These are phyloP conservation scores for Spinibarbus caldwelli DNA, from an alignment of 2,797 vertebrate species.

Conservation along the genomic window DNA sequence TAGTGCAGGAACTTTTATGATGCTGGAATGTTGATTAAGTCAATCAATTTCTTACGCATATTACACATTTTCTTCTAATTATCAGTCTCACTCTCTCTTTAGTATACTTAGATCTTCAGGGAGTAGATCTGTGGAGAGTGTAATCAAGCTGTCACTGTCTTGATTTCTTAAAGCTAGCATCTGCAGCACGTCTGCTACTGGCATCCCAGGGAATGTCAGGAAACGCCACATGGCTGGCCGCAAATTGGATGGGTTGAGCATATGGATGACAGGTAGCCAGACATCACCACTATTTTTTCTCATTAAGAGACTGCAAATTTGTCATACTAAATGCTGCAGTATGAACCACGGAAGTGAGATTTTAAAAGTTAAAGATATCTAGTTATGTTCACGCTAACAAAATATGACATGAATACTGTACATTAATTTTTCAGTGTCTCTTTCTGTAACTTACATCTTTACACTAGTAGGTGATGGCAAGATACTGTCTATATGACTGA, in stretches of 20 bases:
- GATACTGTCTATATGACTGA: background rate
- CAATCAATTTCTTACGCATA: background rate
- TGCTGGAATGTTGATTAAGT: background rate
- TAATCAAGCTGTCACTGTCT: slow-evolving; percentile 77
- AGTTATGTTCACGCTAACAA: background rate
- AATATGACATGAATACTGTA: background rate
- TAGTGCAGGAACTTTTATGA: background rate
- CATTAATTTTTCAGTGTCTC: background rate
- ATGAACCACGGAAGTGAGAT: background rate
- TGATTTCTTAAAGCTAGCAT: slow-evolving; percentile 67
- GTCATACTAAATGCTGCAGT: background rate
- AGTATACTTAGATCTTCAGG: slow-evolving; percentile 44
- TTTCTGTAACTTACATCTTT: background rate
- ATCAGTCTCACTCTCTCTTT: slow-evolving; percentile 13
- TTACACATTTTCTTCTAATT: slow-evolving; percentile 26
- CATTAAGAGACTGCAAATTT: slow-evolving; percentile 19
- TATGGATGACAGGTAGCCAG: slow-evolving; percentile 43
- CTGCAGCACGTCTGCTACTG: slow-evolving; percentile 68
- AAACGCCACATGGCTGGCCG: slow-evolving; percentile 48
- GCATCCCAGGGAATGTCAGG: slow-evolving; percentile 66
- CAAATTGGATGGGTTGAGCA: slow-evolving; percentile 41
- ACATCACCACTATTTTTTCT: slow-evolving; percentile 8
- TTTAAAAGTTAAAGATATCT: background rate
- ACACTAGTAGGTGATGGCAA: background rate
- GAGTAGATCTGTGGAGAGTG: slow-evolving; percentile 59